These are phyloP conservation scores for Hapalemur alaotrensis DNA, from an alignment of 2,797 vertebrate genomes.

Conservation along the genomic window DNA sequence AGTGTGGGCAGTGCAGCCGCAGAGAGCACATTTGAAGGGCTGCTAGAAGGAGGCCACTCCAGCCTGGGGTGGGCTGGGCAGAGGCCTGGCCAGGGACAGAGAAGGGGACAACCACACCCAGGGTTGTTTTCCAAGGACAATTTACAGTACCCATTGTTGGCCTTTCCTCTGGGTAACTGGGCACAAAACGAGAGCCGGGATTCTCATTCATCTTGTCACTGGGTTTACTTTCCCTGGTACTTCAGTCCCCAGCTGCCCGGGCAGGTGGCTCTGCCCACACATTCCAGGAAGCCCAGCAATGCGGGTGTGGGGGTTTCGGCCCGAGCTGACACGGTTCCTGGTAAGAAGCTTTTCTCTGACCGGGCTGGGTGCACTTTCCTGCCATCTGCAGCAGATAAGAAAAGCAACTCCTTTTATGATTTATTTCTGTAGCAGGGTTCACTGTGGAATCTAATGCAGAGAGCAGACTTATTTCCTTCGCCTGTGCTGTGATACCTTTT, in stretches of 20 bases:
- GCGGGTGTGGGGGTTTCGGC: neutral
- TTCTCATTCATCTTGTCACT: neutral
- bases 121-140: conserved; percentile 34
- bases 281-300: neutral
- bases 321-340: neutral
- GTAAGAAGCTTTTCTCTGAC: neutral
- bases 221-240: neutral
- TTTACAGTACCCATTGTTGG: conserved; percentile 43
- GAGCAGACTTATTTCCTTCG: neutral
- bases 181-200: neutral
- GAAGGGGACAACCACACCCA: neutral
- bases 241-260: neutral
- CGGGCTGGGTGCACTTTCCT: neutral
- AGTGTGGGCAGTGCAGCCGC: neutral
- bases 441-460: neutral
- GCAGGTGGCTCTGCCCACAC: neutral
- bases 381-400: neutral
- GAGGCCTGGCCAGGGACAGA: neutral
- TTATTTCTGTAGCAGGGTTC: neutral
- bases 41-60: neutral
- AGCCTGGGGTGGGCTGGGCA: neutral
- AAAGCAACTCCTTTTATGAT: neutral
- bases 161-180: conserved; percentile 31
- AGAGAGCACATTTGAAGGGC: neutral
- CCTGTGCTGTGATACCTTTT: neutral